Evolutionary conservation across 1,140 invertebrate species (phyloP).

Genomic region (Samia ricini): DNA sequence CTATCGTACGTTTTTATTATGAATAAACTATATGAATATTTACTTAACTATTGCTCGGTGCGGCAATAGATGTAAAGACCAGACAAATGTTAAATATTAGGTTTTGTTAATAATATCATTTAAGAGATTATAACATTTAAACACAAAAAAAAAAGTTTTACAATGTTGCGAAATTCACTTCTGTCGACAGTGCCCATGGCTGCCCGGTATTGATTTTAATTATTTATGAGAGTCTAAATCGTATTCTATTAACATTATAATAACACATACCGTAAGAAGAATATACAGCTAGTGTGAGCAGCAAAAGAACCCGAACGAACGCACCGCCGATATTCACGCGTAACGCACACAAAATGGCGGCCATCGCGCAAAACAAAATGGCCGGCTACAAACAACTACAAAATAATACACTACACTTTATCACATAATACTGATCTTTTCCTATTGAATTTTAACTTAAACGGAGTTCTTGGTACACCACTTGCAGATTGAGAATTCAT

Average conservation of each 20-base stretch:
- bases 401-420: conserved; percentile 37
- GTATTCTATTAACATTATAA: not conserved
- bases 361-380: conserved; percentile 44
- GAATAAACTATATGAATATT: too few species aligned
- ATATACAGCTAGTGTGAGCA: conserved; percentile 57
- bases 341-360: conserved; percentile 48
- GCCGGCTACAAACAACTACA: conserved; percentile 21
- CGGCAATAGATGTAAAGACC: too few species aligned
- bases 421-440: conserved; percentile 55
- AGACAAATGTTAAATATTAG: too few species aligned
- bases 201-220: too few species aligned
- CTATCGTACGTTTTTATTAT: too few species aligned
- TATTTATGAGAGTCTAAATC: too few species aligned
- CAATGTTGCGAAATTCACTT: too few species aligned
- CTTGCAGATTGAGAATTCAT: conserved; percentile 36
- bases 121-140: too few species aligned
- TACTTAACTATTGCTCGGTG: too few species aligned
- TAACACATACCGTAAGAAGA: conserved; percentile 60
- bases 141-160: too few species aligned
- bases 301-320: conserved; percentile 36
- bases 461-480: conserved; percentile 27
- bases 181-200: too few species aligned
- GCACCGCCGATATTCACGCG: conserved; percentile 29
- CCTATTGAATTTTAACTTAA: conserved; percentile 23
- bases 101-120: too few species aligned